phyloP scores from a whole-genome alignment of 1,140 invertebrate genomes.

The Anoplolepis gracilipes region DNA sequence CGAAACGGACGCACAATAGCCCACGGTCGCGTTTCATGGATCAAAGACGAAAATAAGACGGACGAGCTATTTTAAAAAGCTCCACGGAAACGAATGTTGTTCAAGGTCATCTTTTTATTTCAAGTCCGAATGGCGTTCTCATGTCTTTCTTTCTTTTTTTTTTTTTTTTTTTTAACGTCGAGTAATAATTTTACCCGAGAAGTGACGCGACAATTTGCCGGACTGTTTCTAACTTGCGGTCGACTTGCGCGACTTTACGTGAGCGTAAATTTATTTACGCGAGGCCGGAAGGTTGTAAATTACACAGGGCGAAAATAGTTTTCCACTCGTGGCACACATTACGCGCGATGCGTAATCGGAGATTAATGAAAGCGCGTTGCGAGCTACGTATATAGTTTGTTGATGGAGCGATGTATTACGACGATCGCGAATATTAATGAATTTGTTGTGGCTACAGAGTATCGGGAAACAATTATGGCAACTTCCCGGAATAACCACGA shows the following conservation, averaged over 20 bases:
- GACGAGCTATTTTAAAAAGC: constrained; percentile 30
- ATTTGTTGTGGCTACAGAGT: background rate
- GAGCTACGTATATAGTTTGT: background rate
- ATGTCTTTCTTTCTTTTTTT: background rate
- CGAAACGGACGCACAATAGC: background rate
- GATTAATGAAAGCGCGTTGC: constrained; percentile 21
- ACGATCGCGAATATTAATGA: background rate
- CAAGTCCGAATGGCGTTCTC: background rate
- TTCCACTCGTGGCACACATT: constrained; percentile 29
- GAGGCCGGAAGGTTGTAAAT: constrained; percentile 6
- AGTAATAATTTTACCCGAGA: background rate
- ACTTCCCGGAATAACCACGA: background rate
- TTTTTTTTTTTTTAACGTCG: background rate
- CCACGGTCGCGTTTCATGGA: background rate
- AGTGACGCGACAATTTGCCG: background rate
- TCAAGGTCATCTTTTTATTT: background rate
- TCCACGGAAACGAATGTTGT: background rate
- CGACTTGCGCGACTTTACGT: background rate
- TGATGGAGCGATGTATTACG: background rate
- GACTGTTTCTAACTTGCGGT: background rate
- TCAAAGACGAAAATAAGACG: background rate
- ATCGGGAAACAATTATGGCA: constrained; percentile 13
- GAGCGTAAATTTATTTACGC: constrained; percentile 19
- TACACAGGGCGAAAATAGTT: constrained; percentile 3
- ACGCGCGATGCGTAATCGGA: constrained; percentile 29